Evolutionary conservation across 53 echinoderm and acorn worm genomes (phyloP).

Genomic region (Echinarachnius parma): DNA sequence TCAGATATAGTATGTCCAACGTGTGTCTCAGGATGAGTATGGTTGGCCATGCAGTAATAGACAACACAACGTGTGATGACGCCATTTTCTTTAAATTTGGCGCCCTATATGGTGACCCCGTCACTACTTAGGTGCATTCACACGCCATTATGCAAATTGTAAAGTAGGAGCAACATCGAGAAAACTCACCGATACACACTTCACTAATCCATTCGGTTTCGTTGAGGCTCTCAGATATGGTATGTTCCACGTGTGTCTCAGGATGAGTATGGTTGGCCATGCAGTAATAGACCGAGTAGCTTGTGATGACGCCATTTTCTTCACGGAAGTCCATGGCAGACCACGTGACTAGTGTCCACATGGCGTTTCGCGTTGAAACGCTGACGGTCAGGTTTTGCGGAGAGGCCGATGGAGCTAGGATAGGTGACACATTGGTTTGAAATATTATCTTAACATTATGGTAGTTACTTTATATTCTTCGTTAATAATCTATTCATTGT

Average conservation of each 20-base stretch:
- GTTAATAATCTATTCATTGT: no score
- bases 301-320: conserved; percentile 23
- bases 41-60: conserved; percentile 9
- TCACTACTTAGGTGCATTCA: no score
- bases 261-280: conserved; percentile 7
- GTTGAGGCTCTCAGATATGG: not conserved
- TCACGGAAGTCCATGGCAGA: not conserved
- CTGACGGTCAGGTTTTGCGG: conserved; percentile 17
- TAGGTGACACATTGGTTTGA: no score
- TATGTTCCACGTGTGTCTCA: not conserved
- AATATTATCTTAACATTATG: no score
- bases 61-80: conserved; percentile 6
- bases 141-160: no score
- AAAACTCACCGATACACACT: conserved; percentile 5
- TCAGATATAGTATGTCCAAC: not conserved
- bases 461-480: no score
- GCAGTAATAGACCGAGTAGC: conserved; percentile 15
- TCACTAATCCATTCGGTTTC: not conserved
- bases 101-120: no score
- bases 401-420: conserved; percentile 14
- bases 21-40: not conserved
- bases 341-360: conserved; percentile 25
- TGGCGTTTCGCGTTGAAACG: not conserved
- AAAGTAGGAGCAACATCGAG: no score
- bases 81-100: conserved; percentile 23